Evolutionary conservation across 2,113 vertebrate genomes (phyloP).

Genomic region (Zapornia atra): DNA sequence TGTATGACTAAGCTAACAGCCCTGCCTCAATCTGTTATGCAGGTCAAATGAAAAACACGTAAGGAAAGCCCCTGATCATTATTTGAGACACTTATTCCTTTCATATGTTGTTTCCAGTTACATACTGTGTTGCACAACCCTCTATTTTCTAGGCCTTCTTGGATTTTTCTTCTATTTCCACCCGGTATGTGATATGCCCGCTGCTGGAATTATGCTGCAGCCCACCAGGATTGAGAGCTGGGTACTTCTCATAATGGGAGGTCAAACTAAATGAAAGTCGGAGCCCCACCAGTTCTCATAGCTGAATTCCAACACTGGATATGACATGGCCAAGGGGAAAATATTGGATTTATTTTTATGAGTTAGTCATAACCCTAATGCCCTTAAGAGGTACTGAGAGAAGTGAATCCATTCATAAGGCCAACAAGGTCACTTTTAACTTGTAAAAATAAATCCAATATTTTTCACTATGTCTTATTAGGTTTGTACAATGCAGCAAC

Average conservation of each 20-base stretch:
- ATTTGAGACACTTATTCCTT: neutral
- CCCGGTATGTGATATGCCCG: neutral
- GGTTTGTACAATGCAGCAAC: constrained; percentile 78
- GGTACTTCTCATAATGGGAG: constrained; percentile 74
- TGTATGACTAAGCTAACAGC: neutral
- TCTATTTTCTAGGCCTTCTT: neutral
- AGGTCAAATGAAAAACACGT: constrained; percentile 7
- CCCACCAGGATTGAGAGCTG: constrained; percentile 52
- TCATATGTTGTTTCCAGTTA: neutral
- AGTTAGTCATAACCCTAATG: constrained; percentile 82
- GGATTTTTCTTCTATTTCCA: neutral
- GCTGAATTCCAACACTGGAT: constrained; percentile 77
- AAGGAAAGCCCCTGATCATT: neutral
- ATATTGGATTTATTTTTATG: constrained; percentile 86
- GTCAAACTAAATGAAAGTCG: constrained; percentile 75
- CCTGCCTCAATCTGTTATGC: neutral
- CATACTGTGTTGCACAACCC: neutral
- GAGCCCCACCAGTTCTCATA: constrained; percentile 68
- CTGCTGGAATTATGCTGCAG: neutral
- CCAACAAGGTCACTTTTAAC: constrained; percentile 79
- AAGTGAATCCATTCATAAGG: constrained; percentile 81
- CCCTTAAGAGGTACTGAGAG: constrained; percentile 76
- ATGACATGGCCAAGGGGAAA: constrained; percentile 81
- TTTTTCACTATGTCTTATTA: constrained; percentile 82
- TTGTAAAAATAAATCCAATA: constrained; percentile 85